Base-by-base conservation (phyloP, 2,797 vertebrate genomes). In the Distichodus sexfasciatus region DNA sequence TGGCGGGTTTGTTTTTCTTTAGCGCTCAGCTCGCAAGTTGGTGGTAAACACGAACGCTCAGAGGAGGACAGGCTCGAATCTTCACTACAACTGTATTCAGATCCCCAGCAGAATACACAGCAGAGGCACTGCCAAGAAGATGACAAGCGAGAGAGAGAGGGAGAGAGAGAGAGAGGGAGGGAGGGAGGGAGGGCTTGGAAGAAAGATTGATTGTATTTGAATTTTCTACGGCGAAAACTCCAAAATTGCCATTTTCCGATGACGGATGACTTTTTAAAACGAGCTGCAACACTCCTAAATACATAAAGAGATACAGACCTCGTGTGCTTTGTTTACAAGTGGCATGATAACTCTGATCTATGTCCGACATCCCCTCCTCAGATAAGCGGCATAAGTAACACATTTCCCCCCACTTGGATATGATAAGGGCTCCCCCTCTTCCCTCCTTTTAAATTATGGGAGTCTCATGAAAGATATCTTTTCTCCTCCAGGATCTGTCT, bases 81-180 rank as follows among this genome's bases (percentile, higher is more conserved):
- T 64, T 66, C 68, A 66, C 55, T 51, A 75, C 63, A 69, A 68
- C 55, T 66, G 61, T 48, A 15, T 74, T 77, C 23, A 53, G 54
- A 62, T 75, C 66, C 61, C 38, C 68, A 63, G 46, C 29, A 64
- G 71, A 72, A 66, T 51, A 46, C 54, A 67, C 51, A 71, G 55
- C 62, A 74, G 78, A 80, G 69, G 75, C 63, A 59, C 76, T 69
- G 79, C 61, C 62, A 66, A 70, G 43, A 59, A 71, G 68, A 65
- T 70, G 59, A 75, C 62, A 35, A 68, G 70, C 67, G 48, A 24
- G 76, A 66, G 38, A 4, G 28, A 66, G 58, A 61, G n/a, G 59
- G 46, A 48, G 33, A 53, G 29, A 15, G 12, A 24, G 51, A 26
- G 19, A 51, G 63, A 21, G 50, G 57, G 12, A 33, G 26, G 28